Evolutionary conservation across 2,888 invertebrate genomes (phyloP).

Genomic region (Meta bourneti): DNA sequence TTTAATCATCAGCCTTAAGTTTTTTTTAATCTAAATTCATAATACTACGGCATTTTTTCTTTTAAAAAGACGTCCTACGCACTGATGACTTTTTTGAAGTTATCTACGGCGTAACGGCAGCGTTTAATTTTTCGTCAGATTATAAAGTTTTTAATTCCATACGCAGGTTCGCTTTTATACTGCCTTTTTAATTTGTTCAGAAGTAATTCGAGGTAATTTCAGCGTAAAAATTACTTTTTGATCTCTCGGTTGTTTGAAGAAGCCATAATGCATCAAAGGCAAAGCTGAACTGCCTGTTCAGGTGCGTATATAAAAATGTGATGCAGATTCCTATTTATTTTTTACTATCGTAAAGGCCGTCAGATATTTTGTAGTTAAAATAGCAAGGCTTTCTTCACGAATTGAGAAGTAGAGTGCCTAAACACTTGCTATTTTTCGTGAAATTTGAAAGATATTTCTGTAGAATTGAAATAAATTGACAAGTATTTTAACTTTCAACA

Average conservation of each 20-base stretch:
- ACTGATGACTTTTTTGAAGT: constrained; percentile 14
- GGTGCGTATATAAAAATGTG: too few species aligned
- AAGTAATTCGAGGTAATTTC: neutral
- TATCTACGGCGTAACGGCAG: neutral
- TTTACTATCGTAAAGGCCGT: too few species aligned
- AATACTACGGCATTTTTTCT: neutral
- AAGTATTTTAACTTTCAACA: too few species aligned
- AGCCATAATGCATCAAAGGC: neutral
- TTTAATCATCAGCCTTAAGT: neutral
- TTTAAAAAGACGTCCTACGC: neutral
- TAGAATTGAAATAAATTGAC: too few species aligned
- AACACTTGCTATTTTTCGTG: too few species aligned
- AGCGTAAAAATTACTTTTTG: constrained; percentile 22
- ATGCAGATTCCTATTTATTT: too few species aligned
- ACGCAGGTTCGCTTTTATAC: constrained; percentile 3
- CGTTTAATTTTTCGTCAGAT: constrained; percentile 51
- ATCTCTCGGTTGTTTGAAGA: neutral
- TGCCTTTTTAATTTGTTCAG: constrained; percentile 17
- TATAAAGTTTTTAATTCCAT: constrained; percentile 51
- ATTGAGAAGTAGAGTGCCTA: too few species aligned
- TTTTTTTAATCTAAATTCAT: constrained; percentile 30
- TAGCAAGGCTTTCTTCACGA: too few species aligned
- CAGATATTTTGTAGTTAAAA: too few species aligned
- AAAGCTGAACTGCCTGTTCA: neutral
- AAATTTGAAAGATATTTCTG: too few species aligned